A percentile compares a stretch with the other conserved stretches of the same genome.
Evolutionary conservation across 2,888 invertebrate species (phyloP).

Genomic region (Gryllus longicercus): DNA sequence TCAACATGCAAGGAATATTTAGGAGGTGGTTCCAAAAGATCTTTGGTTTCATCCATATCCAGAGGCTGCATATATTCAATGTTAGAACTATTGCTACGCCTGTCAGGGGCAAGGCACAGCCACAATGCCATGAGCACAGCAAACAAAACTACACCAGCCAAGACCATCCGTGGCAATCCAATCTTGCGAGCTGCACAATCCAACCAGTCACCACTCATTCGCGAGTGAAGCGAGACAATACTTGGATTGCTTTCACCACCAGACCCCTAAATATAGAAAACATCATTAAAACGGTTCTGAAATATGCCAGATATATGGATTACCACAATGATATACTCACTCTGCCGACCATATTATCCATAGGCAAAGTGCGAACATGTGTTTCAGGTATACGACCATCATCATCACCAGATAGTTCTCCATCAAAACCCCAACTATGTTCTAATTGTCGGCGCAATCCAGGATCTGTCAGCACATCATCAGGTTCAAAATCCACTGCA

Average conservation of each 20-base stretch:
- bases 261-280: neutral
- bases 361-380: constrained; percentile 46
- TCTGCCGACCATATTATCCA: constrained; percentile 33
- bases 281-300: neutral
- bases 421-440: constrained; percentile 42
- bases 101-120: constrained; percentile 48
- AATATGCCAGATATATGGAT: neutral
- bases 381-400: constrained; percentile 46
- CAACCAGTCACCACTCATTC: constrained; percentile 43
- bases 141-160: constrained; percentile 48
- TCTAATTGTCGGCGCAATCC: constrained; percentile 45
- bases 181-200: constrained; percentile 50
- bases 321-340: neutral
- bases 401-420: neutral
- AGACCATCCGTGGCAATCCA: constrained; percentile 51
- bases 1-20: constrained; percentile 33
- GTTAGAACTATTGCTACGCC: constrained; percentile 33
- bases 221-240: neutral
- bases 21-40: constrained; percentile 31
- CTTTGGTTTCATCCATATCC: constrained; percentile 25
- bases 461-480: constrained; percentile 45
- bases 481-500: constrained; percentile 35
- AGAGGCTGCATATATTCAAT: constrained; percentile 22
- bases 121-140: constrained; percentile 51
- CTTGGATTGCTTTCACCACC: neutral